Evolutionary conservation across 2,888 invertebrate genomes (phyloP).

Genomic region (Luffia ferchaultella): DNA sequence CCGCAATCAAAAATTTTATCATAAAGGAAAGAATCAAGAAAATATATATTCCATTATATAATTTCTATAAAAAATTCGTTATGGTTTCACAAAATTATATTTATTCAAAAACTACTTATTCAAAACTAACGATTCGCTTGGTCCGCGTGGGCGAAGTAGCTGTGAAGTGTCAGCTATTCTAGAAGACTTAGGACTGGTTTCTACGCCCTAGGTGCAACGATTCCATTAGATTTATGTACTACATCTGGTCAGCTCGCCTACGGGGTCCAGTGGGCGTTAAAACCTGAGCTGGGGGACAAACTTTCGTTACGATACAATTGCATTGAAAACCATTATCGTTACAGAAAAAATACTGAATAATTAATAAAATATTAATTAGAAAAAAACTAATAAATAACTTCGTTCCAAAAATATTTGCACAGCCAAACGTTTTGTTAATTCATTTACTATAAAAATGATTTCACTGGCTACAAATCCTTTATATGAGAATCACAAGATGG

Average conservation of each 20-base stretch:
- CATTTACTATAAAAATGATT: no score
- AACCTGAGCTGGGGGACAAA: slow-evolving; percentile 12
- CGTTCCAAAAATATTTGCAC: no score
- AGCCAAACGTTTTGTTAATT: no score
- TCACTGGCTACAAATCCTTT: no score
- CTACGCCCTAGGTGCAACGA: slow-evolving; percentile 8
- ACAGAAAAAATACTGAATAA: slow-evolving; percentile 3
- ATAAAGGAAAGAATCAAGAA: no score
- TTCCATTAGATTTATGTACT: slow-evolving; percentile 7
- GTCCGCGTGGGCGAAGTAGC: slow-evolving; percentile 21
- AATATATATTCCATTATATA: no score
- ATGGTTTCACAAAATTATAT: no score
- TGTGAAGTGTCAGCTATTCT: slow-evolving; percentile 4
- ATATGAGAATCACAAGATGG: no score
- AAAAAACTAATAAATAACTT: no score
- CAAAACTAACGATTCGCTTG: neutral
- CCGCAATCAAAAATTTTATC: no score
- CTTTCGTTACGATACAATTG: slow-evolving; percentile 6
- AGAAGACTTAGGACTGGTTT: slow-evolving; percentile 21
- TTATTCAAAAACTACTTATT: neutral
- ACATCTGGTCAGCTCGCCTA: slow-evolving; percentile 20
- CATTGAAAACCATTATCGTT: neutral
- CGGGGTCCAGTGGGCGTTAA: slow-evolving; percentile 21
- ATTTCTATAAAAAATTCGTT: no score
- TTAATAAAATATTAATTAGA: no score